Evolutionary conservation across 2,888 invertebrate species (phyloP), one percentile per base, ranked within the genome.

Genomic region (Nycteola revayana): DNA sequence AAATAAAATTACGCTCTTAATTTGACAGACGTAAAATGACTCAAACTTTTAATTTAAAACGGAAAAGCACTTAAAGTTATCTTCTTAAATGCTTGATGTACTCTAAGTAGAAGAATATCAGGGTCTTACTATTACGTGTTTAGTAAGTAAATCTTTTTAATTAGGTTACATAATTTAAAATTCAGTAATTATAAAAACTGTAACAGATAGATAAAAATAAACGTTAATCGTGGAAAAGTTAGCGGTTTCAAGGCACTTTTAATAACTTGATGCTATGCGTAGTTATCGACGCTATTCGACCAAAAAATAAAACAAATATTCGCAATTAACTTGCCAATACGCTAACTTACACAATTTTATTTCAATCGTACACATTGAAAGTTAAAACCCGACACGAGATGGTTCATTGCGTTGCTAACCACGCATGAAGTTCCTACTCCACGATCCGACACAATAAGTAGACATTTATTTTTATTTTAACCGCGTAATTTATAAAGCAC

Each of bases 61-160:
- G n/a, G n/a, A n/a, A n/a, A n/a, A n/a, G n/a, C n/a, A n/a, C n/a
- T n/a, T n/a, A n/a, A n/a, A 4, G 25, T 46, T 38, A 20, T 31
- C 40, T 36, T 28, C 10, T 24, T 28, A 42, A 36, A 49, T 38
- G 41, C 45, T 43, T 57, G 53, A 53, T 49, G 39, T 50, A 52
- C 51, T 66, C 58, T 63, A 60, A 62, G 64, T 75, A 78, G 74
- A 63, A 66, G 60, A 75, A 72, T 64, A 81, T 75, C 82, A 82
- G 82, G 81, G 83, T 83, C 71, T 67, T 70, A 73, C 69, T 66
- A 66, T 68, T 68, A 75, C 62, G 65, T 73, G 67, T 70, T 69
- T 68, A 74, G 66, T 59, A 54, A 63, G 62, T 75, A 68, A 69
- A 66, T 57, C 51, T 60, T 62, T 60, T 67, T 75, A 72, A 74